phyloP scores from a whole-genome alignment of 2,888 invertebrate species.

The Sarcophaga variegata region DNA sequence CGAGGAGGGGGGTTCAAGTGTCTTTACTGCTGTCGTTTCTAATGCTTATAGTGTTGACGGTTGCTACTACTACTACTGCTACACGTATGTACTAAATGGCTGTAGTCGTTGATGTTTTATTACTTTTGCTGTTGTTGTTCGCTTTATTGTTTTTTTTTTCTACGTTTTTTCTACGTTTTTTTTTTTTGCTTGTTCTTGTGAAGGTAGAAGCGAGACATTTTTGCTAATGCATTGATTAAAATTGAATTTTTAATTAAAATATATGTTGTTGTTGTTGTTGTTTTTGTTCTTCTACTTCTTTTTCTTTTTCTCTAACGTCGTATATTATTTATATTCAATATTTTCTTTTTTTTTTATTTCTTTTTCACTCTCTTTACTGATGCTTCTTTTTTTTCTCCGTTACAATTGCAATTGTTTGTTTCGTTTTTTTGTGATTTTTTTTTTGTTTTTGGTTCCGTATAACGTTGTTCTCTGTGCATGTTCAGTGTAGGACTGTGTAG shows the following conservation, averaged over 20 bases:
- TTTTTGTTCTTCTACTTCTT: constrained; percentile 18
- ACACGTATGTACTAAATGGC: constrained; percentile 72
- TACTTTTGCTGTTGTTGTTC: constrained; percentile 49
- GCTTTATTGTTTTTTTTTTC: constrained; percentile 37
- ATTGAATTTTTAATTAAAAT: constrained; percentile 81
- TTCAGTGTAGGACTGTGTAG: background rate
- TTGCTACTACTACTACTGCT: constrained; percentile 70
- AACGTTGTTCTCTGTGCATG: background rate
- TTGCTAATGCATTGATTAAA: constrained; percentile 81
- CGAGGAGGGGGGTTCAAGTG: constrained; percentile 58
- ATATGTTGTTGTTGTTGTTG: constrained; percentile 74
- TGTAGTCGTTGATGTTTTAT: constrained; percentile 45
- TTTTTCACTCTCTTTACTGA: constrained; percentile 14
- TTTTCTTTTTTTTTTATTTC: background rate
- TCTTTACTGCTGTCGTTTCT: constrained; percentile 67
- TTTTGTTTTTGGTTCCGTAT: background rate
- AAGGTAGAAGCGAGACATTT: constrained; percentile 76
- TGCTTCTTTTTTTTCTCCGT: constrained; percentile 33
- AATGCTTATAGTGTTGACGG: constrained; percentile 74
- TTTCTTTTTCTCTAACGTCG: background rate
- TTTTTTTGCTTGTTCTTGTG: constrained; percentile 64
- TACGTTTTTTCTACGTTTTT: constrained; percentile 34
- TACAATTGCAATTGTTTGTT: constrained; percentile 59
- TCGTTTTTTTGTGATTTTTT: background rate
- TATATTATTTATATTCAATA: background rate